These are phyloP conservation scores for Pyrgilauda ruficollis DNA, from an alignment of 2,113 vertebrate species.

Conservation along the genomic window DNA sequence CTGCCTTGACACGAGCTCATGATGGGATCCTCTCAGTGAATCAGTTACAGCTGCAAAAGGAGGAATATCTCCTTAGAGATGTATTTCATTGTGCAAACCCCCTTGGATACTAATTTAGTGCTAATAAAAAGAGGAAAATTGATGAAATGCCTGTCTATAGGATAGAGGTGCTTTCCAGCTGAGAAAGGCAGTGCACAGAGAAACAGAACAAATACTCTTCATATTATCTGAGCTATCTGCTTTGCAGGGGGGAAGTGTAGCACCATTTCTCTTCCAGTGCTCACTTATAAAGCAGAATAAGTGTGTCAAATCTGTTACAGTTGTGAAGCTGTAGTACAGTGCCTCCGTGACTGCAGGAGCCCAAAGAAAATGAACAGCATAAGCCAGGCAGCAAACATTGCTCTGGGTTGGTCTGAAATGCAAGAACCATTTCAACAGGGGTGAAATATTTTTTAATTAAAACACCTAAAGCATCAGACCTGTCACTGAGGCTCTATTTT, in stretches of 20 bases:
- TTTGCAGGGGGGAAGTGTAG: not conserved
- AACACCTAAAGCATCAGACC: not conserved
- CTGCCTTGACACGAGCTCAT: not conserved
- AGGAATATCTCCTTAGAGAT: not conserved
- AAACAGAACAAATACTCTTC: not conserved
- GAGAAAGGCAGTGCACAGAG: not conserved
- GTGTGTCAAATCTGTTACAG: not conserved
- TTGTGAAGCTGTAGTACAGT: not conserved
- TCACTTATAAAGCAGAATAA: not conserved
- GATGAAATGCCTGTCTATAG: not conserved
- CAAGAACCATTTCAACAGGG: not conserved
- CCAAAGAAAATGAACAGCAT: not conserved
- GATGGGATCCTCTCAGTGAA: not conserved
- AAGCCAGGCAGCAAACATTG: not conserved
- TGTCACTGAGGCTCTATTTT: not conserved
- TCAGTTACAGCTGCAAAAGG: not conserved
- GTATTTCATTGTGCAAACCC: not conserved
- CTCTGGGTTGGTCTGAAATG: not conserved
- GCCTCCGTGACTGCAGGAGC: not conserved
- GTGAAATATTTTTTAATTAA: not conserved
- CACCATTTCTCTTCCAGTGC: not conserved
- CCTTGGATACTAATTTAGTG: not conserved
- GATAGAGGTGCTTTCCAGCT: not conserved
- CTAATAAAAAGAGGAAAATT: slow-evolving; percentile 6
- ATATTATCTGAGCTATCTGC: not conserved